These are phyloP conservation scores for Tenthredo notha DNA, from an alignment of 2,888 invertebrate genomes.

Conservation along the genomic window DNA sequence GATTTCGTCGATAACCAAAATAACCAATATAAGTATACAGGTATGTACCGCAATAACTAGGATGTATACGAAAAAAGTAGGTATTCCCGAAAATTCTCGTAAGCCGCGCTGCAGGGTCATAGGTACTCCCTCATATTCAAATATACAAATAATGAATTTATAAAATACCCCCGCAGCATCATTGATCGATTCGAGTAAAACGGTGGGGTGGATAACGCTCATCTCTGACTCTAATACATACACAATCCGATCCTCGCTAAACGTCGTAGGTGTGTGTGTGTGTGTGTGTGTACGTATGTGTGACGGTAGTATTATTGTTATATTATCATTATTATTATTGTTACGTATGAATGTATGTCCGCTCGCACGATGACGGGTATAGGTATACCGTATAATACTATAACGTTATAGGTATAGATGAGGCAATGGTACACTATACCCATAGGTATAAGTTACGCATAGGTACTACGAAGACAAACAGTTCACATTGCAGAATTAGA, in stretches of 20 bases:
- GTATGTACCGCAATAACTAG: not conserved
- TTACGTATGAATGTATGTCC: not conserved
- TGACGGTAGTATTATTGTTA: not conserved
- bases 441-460: not conserved
- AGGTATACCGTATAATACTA: not conserved
- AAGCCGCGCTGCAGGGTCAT: not conserved
- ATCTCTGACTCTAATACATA: not conserved
- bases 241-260: constrained; percentile 27
- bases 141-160: not conserved
- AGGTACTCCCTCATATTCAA: not conserved
- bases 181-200: not conserved
- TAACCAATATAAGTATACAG: not conserved
- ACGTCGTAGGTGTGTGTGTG: not conserved
- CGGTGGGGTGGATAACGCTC: not conserved
- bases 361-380: not conserved
- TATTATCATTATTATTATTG: not conserved
- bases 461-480: not conserved
- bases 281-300: not conserved
- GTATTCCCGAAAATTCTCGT: not conserved
- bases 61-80: not conserved
- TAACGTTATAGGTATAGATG: not conserved
- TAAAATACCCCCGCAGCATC: not conserved
- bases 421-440: not conserved
- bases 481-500: not conserved
- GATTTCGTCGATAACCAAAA: too few species aligned